A percentile compares a stretch with the other conserved stretches of the same genome.
These are phyloP conservation scores for Carpatolechia fugitivella DNA, from an alignment of 2,888 invertebrate genomes.

Conservation along the genomic window DNA sequence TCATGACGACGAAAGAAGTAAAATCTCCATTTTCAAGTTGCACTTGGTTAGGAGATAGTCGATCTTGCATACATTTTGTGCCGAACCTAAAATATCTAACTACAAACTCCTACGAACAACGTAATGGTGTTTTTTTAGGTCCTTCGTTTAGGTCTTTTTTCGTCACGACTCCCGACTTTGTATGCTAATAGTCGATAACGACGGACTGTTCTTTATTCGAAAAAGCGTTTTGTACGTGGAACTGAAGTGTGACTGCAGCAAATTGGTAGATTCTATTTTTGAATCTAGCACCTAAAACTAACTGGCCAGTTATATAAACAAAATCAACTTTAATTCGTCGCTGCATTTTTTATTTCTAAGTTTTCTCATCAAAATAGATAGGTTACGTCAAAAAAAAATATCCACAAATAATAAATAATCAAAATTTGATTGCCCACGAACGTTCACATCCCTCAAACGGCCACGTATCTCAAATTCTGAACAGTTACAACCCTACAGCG, in stretches of 20 bases:
- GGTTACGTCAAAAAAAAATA: too few relatives aligned
- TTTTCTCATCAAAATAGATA: too few relatives aligned
- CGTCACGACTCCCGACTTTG: slow-evolving; percentile 59
- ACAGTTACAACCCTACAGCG: too few relatives aligned
- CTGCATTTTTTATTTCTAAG: too few relatives aligned
- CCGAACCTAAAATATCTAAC: slow-evolving; percentile 32
- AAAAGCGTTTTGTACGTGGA: slow-evolving; percentile 15
- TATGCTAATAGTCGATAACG: slow-evolving; percentile 56
- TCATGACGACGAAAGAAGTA: slow-evolving; percentile 34
- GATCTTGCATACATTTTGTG: slow-evolving; percentile 57
- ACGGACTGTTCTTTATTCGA: slow-evolving; percentile 22
- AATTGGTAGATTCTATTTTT: slow-evolving; percentile 20
- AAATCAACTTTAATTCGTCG: too few relatives aligned
- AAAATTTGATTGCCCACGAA: too few relatives aligned
- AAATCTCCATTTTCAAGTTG: slow-evolving; percentile 34
- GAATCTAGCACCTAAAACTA: neutral
- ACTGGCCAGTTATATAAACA: neutral
- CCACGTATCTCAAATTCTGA: too few relatives aligned
- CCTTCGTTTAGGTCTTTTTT: slow-evolving; percentile 32
- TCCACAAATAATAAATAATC: too few relatives aligned
- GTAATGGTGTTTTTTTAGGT: slow-evolving; percentile 33
- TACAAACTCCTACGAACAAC: slow-evolving; percentile 31
- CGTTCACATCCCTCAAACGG: too few relatives aligned
- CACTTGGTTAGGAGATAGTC: slow-evolving; percentile 40
- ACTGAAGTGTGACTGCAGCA: slow-evolving; percentile 23